phyloP scores from a whole-genome alignment of 2,113 vertebrate genomes.

The Montifringilla adamsi region DNA sequence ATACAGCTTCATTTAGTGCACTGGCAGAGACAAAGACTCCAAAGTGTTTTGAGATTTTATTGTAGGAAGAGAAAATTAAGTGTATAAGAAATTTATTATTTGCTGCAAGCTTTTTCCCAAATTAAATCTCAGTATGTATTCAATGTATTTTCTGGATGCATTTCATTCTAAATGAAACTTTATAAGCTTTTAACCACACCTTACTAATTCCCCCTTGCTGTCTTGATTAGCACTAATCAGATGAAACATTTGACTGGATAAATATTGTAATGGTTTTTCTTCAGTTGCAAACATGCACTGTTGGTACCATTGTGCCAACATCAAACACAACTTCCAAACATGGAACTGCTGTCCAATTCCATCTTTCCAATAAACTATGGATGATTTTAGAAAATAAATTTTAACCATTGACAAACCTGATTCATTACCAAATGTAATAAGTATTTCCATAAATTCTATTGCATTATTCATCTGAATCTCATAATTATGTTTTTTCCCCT shows the following conservation, averaged over 20 bases:
- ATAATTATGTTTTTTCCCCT: background rate
- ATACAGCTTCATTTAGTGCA: background rate
- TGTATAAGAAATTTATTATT: background rate
- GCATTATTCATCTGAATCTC: background rate
- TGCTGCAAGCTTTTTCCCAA: background rate
- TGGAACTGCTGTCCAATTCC: background rate
- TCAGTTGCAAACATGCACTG: background rate
- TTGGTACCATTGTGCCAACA: background rate
- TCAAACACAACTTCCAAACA: background rate
- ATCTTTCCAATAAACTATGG: background rate
- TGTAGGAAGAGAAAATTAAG: background rate
- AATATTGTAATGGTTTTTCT: background rate
- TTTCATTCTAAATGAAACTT: slow-evolving; percentile 1
- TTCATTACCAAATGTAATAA: background rate
- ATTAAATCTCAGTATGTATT: background rate
- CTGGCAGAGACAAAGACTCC: background rate
- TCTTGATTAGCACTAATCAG: background rate
- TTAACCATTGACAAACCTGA: background rate
- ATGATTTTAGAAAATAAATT: background rate
- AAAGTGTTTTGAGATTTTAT: background rate
- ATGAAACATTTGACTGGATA: background rate
- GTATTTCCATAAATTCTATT: background rate
- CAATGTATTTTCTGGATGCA: background rate
- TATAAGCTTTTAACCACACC: background rate
- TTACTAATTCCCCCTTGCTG: background rate